Conservation (phyloP, 2,113 vertebrate species). For the Erythrocercus mccallii region DNA sequence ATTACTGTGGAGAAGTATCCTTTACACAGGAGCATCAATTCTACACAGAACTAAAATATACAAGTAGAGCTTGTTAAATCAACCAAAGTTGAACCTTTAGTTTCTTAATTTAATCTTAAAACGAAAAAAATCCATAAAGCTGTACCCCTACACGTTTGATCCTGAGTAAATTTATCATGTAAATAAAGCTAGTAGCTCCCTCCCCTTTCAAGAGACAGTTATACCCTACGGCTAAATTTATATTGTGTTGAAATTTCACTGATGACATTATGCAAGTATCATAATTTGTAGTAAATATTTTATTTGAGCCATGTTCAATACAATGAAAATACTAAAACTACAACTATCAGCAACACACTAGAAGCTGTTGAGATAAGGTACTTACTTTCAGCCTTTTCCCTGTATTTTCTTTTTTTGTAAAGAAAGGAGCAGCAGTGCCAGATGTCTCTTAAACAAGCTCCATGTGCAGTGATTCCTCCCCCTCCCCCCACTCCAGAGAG, state of each 20-base stretch:
- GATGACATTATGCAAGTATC: not conserved
- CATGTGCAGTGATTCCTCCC: not conserved
- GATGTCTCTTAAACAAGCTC: conserved; percentile 32
- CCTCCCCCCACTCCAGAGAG: not conserved
- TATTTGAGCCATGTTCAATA: not conserved
- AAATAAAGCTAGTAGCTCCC: not conserved
- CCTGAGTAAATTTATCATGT: not conserved
- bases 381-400: not conserved
- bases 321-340: not conserved
- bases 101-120: not conserved
- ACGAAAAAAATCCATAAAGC: not conserved
- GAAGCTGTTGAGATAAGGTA: not conserved
- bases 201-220: not conserved
- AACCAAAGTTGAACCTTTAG: not conserved
- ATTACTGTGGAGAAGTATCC: not conserved
- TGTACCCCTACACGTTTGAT: not conserved
- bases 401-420: not conserved
- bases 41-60: not conserved
- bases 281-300: not conserved
- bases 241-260: not conserved
- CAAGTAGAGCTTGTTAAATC: not conserved
- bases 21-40: not conserved
- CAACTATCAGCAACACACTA: not conserved
- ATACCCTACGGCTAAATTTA: not conserved
- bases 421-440: not conserved